phyloP scores from a whole-genome alignment of 2,797 vertebrate genomes.

The Danionella dracula region DNA sequence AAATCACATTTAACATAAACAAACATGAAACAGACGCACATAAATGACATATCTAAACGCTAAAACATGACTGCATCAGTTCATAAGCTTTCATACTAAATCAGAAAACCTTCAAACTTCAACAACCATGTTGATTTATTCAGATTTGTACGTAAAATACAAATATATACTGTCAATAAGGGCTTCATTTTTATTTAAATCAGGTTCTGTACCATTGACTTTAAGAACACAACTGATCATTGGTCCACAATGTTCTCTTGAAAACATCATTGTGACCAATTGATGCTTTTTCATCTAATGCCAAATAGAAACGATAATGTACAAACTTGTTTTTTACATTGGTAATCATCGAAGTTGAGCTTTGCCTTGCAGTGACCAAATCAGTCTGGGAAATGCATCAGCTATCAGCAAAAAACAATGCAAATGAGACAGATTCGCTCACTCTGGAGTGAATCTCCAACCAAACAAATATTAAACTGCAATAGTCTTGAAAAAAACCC shows the following conservation, averaged over 20 bases:
- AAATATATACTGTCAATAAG: slow-evolving; percentile 19
- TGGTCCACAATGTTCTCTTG: background rate
- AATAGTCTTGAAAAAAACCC: too few species aligned
- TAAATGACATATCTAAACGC: slow-evolving; percentile 69
- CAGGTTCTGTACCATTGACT: slow-evolving; percentile 6
- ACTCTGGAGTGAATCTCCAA: slow-evolving; percentile 39
- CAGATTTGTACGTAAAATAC: background rate
- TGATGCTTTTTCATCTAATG: slow-evolving; percentile 19
- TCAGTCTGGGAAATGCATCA: slow-evolving; percentile 34
- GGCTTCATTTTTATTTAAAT: background rate
- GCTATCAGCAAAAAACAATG: slow-evolving; percentile 2
- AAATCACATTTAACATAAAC: slow-evolving; percentile 85
- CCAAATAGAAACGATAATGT: slow-evolving; percentile 39
- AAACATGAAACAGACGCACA: slow-evolving; percentile 75
- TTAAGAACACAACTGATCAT: background rate
- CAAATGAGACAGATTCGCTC: slow-evolving; percentile 32
- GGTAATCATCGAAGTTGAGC: too few species aligned
- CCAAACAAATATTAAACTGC: too few species aligned
- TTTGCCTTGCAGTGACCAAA: background rate
- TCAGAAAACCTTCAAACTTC: slow-evolving; percentile 17
- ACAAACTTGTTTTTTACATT: slow-evolving; percentile 44
- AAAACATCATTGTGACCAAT: background rate
- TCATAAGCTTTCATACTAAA: slow-evolving; percentile 55
- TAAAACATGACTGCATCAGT: slow-evolving; percentile 67
- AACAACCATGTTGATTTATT: background rate